phyloP scores from a whole-genome alignment of 2,797 vertebrate species.

The Paedocypris micromegethes region DNA sequence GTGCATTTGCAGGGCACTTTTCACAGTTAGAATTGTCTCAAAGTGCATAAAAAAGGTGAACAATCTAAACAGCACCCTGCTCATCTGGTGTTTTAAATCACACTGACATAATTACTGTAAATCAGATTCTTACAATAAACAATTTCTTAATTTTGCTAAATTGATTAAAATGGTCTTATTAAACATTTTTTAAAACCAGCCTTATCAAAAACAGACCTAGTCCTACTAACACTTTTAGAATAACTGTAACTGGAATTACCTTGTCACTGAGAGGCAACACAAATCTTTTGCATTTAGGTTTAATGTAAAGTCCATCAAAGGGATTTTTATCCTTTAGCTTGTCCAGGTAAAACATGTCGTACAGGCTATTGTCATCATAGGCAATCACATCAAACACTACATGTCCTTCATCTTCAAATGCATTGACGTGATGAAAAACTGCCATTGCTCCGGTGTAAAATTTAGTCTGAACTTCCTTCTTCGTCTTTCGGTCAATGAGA shows the following conservation, averaged over 20 bases:
- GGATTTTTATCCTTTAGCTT: conserved; percentile 62
- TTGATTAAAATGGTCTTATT: too few species aligned
- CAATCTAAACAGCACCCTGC: too few species aligned
- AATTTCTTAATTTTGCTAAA: too few species aligned
- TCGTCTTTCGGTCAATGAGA: conserved; percentile 80
- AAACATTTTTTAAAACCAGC: too few species aligned
- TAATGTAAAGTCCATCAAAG: conserved; percentile 41
- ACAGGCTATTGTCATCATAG: conserved; percentile 79
- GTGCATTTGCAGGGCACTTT: too few species aligned
- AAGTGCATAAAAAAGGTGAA: too few species aligned
- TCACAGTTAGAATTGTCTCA: too few species aligned
- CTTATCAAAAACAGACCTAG: too few species aligned
- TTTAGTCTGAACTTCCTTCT: conserved; percentile 72
- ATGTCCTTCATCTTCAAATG: conserved; percentile 82
- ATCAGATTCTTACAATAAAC: too few species aligned
- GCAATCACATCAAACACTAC: conserved; percentile 82
- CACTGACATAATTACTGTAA: too few species aligned
- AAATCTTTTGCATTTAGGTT: conserved; percentile 76
- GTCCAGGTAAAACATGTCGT: conserved; percentile 85
- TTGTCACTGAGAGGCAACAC: conserved; percentile 76
- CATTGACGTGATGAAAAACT: conserved; percentile 88
- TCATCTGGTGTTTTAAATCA: too few species aligned
- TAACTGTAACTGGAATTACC: conserved; percentile 60
- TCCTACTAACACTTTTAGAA: too few species aligned
- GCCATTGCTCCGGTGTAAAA: conserved; percentile 78